phyloP scores from a whole-genome alignment of 2,888 invertebrate species.

The Cryptocephalus primarius region DNA sequence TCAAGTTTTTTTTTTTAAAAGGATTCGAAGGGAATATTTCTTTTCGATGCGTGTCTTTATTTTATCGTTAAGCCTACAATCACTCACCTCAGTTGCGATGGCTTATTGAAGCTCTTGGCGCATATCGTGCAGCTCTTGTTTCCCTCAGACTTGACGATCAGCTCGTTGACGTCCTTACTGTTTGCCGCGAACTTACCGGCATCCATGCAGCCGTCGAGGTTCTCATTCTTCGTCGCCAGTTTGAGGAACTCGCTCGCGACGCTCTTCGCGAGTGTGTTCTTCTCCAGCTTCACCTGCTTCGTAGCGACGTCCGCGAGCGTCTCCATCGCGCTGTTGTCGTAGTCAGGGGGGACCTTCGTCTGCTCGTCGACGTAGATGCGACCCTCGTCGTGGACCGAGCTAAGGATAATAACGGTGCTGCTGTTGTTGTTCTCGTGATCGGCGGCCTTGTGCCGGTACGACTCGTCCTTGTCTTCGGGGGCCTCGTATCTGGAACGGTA shows the following conservation, averaged over 20 bases:
- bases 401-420: constrained; percentile 10
- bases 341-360: constrained; percentile 17
- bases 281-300: constrained; percentile 34
- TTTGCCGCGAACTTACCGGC: constrained; percentile 14
- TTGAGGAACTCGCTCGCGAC: constrained; percentile 57
- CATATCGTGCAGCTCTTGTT: constrained; percentile 54
- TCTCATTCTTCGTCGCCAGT: constrained; percentile 41
- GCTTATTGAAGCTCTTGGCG: constrained; percentile 84
- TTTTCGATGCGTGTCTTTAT: too few species aligned
- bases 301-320: constrained; percentile 37
- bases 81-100: constrained; percentile 63
- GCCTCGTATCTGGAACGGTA: constrained; percentile 2
- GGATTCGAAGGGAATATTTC: too few species aligned
- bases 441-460: constrained; percentile 1
- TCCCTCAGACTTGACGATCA: constrained; percentile 37
- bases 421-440: constrained; percentile 4
- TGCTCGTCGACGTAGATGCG: constrained; percentile 9
- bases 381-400: constrained; percentile 5
- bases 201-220: constrained; percentile 15
- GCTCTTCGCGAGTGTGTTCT: constrained; percentile 46
- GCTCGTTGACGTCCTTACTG: constrained; percentile 31
- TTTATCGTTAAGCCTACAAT: background rate
- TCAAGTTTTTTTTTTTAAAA: too few species aligned
- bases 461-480: constrained; percentile 7
- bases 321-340: constrained; percentile 38